Percentiles rank a stretch among this genome's conserved stretches.
Conservation (phyloP, 2,113 vertebrate genomes). For the Lonchura striata region DNA sequence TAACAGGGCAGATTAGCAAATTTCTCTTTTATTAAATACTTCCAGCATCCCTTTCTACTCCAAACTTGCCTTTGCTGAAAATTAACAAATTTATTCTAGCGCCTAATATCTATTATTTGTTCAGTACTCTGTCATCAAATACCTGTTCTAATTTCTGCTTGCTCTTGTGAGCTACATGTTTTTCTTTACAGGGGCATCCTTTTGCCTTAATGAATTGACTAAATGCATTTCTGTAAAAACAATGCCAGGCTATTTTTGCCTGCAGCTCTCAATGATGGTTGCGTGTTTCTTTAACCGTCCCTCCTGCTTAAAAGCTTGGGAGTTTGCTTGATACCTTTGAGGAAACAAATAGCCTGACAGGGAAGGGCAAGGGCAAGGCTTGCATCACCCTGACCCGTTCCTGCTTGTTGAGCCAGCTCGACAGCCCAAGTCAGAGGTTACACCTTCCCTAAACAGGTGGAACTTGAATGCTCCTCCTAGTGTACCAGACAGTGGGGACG, state of each 20-base stretch:
- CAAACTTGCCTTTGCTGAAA: neutral
- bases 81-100: neutral
- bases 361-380: slow-evolving; percentile 50
- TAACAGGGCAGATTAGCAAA: neutral
- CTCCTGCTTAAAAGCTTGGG: neutral
- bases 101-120: neutral
- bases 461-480: slow-evolving; percentile 22
- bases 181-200: neutral
- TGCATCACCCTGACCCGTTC: slow-evolving; percentile 39
- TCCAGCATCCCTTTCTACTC: neutral
- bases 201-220: neutral
- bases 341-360: slow-evolving; percentile 47
- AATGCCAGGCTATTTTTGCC: neutral
- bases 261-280: neutral
- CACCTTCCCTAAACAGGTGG: slow-evolving; percentile 53
- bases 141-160: neutral
- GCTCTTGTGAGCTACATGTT: neutral
- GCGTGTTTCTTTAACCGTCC: neutral
- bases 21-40: neutral
- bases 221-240: neutral
- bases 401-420: slow-evolving; percentile 51
- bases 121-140: neutral
- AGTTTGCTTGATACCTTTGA: neutral
- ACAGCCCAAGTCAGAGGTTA: slow-evolving; percentile 52
- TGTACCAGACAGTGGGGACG: neutral